A percentile compares a stretch with the other conserved stretches of the same genome.
Evolutionary conservation across 2,888 invertebrate species (phyloP).

Genomic region (Venusia cambrica): DNA sequence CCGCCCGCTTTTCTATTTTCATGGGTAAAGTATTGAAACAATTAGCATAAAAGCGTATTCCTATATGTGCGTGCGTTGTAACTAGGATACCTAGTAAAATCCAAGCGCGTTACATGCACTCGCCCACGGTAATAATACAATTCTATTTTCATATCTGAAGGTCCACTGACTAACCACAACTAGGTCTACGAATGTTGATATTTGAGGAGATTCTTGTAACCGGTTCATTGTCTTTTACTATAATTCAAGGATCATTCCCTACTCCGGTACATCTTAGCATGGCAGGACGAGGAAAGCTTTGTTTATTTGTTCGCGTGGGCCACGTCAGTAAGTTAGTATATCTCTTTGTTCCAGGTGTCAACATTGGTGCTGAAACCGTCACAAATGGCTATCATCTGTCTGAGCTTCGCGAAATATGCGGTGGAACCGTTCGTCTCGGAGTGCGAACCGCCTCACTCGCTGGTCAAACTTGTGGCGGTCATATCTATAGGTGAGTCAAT

Average conservation of each 20-base stretch:
- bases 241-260: too few relatives aligned
- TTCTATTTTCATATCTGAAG: constrained; percentile 10
- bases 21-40: constrained; percentile 83
- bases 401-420: constrained; percentile 96
- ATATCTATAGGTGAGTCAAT: constrained; percentile 87
- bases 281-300: too few relatives aligned
- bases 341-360: constrained; percentile 89
- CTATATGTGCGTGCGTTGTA: not conserved
- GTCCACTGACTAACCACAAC: constrained; percentile 6
- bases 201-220: constrained; percentile 4
- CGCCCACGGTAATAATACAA: constrained; percentile 3
- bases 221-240: too few relatives aligned
- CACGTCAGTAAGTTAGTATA: constrained; percentile 4
- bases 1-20: constrained; percentile 95
- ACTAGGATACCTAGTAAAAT: constrained; percentile 2
- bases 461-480: constrained; percentile 93
- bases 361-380: constrained; percentile 95
- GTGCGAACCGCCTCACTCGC: constrained; percentile 90
- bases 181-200: constrained; percentile 8
- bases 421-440: constrained; percentile 94
- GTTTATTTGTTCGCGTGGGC: too few relatives aligned
- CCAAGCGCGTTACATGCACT: constrained; percentile 1
- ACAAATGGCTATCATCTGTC: constrained; percentile 95
- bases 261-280: too few relatives aligned
- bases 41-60: not conserved